Evolutionary conservation across 2,888 invertebrate species (phyloP).

Genomic region (Encarsia formosa): DNA sequence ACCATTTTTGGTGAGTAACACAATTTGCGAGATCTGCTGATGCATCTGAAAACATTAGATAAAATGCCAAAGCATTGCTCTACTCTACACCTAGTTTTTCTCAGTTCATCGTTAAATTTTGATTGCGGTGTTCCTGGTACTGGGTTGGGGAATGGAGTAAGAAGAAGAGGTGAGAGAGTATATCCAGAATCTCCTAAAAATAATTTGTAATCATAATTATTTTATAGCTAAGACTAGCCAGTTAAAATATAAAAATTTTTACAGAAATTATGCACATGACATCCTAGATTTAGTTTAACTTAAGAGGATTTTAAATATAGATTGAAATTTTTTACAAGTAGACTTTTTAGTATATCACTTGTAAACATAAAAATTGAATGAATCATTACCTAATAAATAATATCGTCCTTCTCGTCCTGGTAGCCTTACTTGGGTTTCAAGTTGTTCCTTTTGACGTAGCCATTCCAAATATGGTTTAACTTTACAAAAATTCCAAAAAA

Average conservation of each 20-base stretch:
- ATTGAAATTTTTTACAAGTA: too few relatives aligned
- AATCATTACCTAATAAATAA: background rate
- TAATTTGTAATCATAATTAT: too few relatives aligned
- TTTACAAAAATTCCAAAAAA: background rate
- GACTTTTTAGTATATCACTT: too few relatives aligned
- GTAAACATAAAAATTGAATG: too few relatives aligned
- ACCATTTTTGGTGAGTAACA: background rate
- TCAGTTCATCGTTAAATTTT: background rate
- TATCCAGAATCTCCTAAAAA: constrained; percentile 4
- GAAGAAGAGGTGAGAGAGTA: background rate
- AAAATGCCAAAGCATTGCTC: constrained; percentile 7
- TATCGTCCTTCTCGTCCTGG: background rate
- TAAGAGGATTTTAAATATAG: too few relatives aligned
- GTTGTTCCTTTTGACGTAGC: background rate
- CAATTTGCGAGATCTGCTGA: background rate
- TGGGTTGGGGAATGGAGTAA: background rate
- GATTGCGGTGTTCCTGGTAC: background rate
- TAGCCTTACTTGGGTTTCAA: too few relatives aligned
- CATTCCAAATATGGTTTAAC: constrained; percentile 1
- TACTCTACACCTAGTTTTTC: background rate
- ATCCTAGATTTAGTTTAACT: too few relatives aligned
- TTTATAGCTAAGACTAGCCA: too few relatives aligned
- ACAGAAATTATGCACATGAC: too few relatives aligned
- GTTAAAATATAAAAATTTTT: too few relatives aligned
- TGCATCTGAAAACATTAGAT: background rate